Evolutionary conservation across 2,113 vertebrate genomes (phyloP).

Genomic region (Ivindomyrus marchei): DNA sequence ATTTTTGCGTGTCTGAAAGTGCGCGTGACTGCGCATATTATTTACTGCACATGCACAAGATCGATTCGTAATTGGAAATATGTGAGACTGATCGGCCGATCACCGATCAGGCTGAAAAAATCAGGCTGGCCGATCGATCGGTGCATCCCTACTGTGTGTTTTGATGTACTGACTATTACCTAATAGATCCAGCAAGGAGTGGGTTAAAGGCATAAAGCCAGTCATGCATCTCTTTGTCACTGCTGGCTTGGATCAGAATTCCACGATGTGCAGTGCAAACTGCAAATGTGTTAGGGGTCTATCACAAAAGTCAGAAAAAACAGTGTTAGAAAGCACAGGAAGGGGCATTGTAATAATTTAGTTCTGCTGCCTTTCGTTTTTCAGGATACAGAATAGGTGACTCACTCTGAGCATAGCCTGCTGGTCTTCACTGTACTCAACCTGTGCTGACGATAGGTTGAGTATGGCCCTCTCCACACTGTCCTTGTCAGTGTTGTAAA

Average conservation of each 20-base stretch:
- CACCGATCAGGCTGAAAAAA: too few species aligned
- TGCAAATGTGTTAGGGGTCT: conserved; percentile 93
- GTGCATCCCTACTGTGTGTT: background rate
- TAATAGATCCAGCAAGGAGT: conserved; percentile 92
- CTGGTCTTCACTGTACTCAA: conserved; percentile 97
- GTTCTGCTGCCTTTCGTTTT: background rate
- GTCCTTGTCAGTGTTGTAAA: conserved; percentile 90
- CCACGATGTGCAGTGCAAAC: conserved; percentile 95
- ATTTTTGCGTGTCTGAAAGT: too few species aligned
- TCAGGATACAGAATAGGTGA: background rate
- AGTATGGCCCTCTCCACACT: conserved; percentile 85
- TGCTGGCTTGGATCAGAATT: conserved; percentile 87
- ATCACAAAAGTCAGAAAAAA: conserved; percentile 20
- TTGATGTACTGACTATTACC: conserved; percentile 57
- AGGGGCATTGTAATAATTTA: background rate
- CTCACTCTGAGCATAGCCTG: conserved; percentile 90
- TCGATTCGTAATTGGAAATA: too few species aligned
- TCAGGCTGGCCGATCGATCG: too few species aligned
- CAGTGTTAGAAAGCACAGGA: background rate
- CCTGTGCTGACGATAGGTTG: conserved; percentile 92
- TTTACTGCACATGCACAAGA: too few species aligned
- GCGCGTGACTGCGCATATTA: too few species aligned
- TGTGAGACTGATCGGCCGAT: too few species aligned
- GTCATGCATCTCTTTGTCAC: conserved; percentile 98
- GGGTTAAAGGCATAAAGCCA: conserved; percentile 97